These are phyloP conservation scores for Campaea margaritaria DNA, from an alignment of 2,888 invertebrate species.

Conservation along the genomic window DNA sequence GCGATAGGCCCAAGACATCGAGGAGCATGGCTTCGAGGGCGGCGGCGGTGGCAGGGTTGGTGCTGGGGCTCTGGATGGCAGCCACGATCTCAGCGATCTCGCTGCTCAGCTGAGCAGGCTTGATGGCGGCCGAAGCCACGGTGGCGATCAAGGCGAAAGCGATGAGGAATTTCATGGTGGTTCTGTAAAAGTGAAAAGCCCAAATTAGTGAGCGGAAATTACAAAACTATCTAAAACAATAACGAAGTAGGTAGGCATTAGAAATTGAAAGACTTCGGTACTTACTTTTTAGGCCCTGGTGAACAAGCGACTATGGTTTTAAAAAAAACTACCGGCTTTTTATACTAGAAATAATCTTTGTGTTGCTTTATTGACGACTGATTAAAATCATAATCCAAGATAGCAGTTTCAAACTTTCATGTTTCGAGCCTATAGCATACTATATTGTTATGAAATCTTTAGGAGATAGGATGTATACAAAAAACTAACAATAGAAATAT, in stretches of 20 bases:
- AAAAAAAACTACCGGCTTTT: slow-evolving; percentile 8
- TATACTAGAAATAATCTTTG: slow-evolving; percentile 29
- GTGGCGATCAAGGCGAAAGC: slow-evolving; percentile 64
- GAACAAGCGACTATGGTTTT: slow-evolving; percentile 29
- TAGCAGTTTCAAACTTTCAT: background rate
- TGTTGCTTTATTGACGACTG: background rate
- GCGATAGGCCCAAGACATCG: slow-evolving; percentile 28
- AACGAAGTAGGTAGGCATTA: background rate
- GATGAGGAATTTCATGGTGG: slow-evolving; percentile 67
- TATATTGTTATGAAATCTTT: background rate
- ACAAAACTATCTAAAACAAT: background rate
- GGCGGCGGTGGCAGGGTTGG: slow-evolving; percentile 44
- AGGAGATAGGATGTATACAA: too few species aligned
- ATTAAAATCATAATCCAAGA: slow-evolving; percentile 13
- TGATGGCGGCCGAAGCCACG: slow-evolving; percentile 62
- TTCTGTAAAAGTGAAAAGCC: slow-evolving; percentile 38
- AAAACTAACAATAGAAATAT: too few species aligned
- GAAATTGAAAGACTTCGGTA: background rate
- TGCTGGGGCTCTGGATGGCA: slow-evolving; percentile 46
- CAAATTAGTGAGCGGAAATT: background rate
- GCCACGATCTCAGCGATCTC: slow-evolving; percentile 47
- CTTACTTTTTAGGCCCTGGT: slow-evolving; percentile 26
- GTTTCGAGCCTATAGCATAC: too few species aligned
- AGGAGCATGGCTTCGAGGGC: slow-evolving; percentile 25
- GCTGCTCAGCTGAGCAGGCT: slow-evolving; percentile 30